Evolutionary conservation across 2,797 vertebrate species (phyloP), one percentile per base, ranked within the genome.

Genomic region (Sylvilagus floridanus): DNA sequence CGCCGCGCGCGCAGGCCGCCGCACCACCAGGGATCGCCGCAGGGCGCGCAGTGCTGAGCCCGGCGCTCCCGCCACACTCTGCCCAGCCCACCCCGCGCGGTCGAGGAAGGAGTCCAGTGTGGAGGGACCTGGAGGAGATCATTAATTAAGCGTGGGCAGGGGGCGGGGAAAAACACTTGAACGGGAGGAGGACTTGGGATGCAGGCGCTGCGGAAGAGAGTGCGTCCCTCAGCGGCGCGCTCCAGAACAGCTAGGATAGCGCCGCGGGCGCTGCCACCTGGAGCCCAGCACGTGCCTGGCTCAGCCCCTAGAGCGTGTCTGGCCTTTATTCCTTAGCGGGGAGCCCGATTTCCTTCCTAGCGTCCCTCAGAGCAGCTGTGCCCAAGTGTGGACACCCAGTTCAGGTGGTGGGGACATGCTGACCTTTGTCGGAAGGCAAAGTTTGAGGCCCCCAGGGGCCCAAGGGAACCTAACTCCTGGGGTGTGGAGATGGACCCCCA

Each of bases 251-350:
- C 19, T 7, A 32, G 8, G 9, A 57, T 4, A 0, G 3, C 42
- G 1, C 37, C 0, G 11, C 7, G 0, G 1, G 17, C 19, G 1
- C n/a, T 4, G 32, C 42, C 3, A 5, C 37, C 30, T 0, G 1
- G 52, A 47, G 12, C 5, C 62, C 24, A 60, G n/a, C 60, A 4
- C 0, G 12, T 28, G 22, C 30, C 54, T 26, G 14, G 35, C 17
- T 21, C 68, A 2, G 92, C 50, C 0, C 7, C 75, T 26, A 12
- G 21, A 14, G 28, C 24, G 1, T 13, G 28, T 65, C 63, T 22
- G 28, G 22, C 26, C 4, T 54, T 28, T 1, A 50, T 50, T 6
- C 4, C 4, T 1, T 22, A 72, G 37, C 0, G 3, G 6, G 0
- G 0, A 50, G 28, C 19, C 68, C 11, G 1, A n/a, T 21, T 24